Evolutionary conservation across 2,113 vertebrate species (phyloP), one percentile per base, ranked within the genome.

Genomic region (Hyla sarda): DNA sequence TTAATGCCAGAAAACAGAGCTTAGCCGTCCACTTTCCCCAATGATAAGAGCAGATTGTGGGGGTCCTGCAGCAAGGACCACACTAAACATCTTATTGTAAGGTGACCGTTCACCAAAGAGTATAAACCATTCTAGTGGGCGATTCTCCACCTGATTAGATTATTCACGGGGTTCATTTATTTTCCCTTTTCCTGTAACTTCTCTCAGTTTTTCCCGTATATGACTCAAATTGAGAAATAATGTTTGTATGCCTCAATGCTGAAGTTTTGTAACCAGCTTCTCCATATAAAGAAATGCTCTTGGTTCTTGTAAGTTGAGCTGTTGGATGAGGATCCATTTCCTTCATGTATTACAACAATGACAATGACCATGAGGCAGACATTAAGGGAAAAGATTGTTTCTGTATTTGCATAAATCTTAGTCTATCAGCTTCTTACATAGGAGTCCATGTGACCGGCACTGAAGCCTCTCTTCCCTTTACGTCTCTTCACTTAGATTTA

Each of bases 391-490:
- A 45, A 7, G 28, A 12, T 32, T 45, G 28, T 25, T 80, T n/a
- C n/a, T 32, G 47, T 34, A 52, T 83, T 73, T 83, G 67, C 67
- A 83, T 54, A 73, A 72, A 47, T 32, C 60, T 3, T 3, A 23
- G 23, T 16, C 28, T 19, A 30, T 11, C 32, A 1, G 41, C 41
- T 8, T 41, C 3, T 41, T 41, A 58, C 34, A n/a, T 4, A n/a
- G n/a, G 1, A 34, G 65, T 6, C 65, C 28, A 34, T 34, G 30
- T 32, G 28, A 34, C 65, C 73, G 56, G 17, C 78, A 34, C 17
- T 80, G 23, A 25, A 11, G 16, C 47, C 30, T 16, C 23, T 32
- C 54, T 78, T 81, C n/a, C 47, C 78, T 28, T 65, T 23, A 25
- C 41, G 37, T 81, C 34, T n/a, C 47, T 10, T 45, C 30, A 34